phyloP scores from a whole-genome alignment of 1,140 invertebrate genomes.

The Wiebesia pumilae region DNA sequence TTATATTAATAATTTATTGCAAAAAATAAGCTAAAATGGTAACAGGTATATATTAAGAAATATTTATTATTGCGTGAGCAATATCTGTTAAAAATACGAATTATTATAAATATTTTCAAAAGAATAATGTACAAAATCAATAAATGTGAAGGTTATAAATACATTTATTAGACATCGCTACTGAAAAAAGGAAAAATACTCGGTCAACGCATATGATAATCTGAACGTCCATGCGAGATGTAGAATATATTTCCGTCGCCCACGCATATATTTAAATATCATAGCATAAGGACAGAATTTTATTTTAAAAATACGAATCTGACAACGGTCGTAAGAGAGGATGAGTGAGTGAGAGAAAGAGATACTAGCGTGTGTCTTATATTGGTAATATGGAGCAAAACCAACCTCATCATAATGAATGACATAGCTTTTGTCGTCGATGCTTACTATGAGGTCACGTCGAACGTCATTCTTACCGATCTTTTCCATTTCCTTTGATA shows the following conservation, averaged over 20 bases:
- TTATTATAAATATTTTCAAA: background rate
- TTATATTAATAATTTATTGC: background rate
- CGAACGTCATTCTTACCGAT: constrained; percentile 6
- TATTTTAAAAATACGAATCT: too few species aligned
- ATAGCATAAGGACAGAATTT: background rate
- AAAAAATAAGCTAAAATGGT: background rate
- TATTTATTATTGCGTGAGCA: background rate
- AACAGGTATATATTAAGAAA: too few species aligned
- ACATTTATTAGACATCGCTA: constrained; percentile 38
- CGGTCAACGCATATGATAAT: constrained; percentile 7
- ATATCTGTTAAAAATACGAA: background rate
- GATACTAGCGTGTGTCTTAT: background rate
- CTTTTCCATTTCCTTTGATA: background rate
- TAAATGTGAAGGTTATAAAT: constrained; percentile 33
- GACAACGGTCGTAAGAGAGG: background rate
- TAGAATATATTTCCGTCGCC: constrained; percentile 21
- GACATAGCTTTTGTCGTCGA: background rate
- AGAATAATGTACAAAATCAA: constrained; percentile 36
- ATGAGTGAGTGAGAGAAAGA: background rate
- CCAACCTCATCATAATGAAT: background rate
- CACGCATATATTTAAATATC: background rate
- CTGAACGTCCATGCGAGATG: background rate
- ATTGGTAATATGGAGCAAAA: background rate
- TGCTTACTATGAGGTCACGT: constrained; percentile 18
- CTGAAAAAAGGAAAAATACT: constrained; percentile 41